Percentiles rank a stretch among this genome's conserved stretches.
phyloP scores from a whole-genome alignment of 2,797 vertebrate genomes.

The Chelonia mydas region DNA sequence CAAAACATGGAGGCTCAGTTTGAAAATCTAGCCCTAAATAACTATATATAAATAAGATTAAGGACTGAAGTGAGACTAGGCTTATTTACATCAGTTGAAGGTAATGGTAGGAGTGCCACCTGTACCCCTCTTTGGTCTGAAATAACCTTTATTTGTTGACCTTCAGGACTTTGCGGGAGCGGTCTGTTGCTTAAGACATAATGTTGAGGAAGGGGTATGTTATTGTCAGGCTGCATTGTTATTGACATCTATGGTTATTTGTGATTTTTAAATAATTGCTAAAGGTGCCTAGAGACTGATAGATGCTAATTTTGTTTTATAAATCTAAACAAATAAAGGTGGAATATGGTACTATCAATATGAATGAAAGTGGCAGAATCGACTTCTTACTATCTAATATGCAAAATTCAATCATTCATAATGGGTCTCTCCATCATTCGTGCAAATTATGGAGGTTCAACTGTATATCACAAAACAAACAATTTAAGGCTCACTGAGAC shows the following conservation, averaged over 20 bases:
- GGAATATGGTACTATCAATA: neutral
- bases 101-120: neutral
- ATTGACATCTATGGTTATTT: neutral
- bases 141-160: neutral
- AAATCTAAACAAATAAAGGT: neutral
- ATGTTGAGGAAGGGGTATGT: neutral
- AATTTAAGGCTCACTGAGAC: neutral
- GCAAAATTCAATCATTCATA: neutral
- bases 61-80: neutral
- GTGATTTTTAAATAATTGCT: conserved; percentile 1
- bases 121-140: neutral
- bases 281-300: neutral
- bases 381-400: neutral
- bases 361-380: neutral
- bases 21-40: neutral
- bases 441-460: neutral
- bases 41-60: neutral
- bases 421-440: neutral
- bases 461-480: neutral
- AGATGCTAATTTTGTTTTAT: neutral
- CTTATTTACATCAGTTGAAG: neutral
- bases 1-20: neutral
- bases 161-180: neutral
- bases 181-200: neutral
- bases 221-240: neutral